Evolutionary conservation across 1,140 invertebrate species (phyloP).

Genomic region (Sinella curviseta): DNA sequence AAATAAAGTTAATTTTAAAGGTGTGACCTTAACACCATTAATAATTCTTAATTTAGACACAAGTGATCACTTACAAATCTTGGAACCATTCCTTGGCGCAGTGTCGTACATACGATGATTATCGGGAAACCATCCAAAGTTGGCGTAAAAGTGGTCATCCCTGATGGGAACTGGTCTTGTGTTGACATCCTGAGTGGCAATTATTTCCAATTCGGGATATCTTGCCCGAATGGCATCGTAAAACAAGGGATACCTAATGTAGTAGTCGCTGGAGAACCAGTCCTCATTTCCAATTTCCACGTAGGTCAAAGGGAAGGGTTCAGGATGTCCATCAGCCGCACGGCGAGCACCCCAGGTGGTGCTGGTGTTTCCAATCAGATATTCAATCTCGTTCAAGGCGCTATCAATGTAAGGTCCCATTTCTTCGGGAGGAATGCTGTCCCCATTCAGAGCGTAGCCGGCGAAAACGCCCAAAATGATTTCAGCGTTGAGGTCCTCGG

Average conservation of each 20-base stretch:
- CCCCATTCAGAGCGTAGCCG: neutral
- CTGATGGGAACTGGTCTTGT: slow-evolving; percentile 9
- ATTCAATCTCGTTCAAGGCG: slow-evolving; percentile 16
- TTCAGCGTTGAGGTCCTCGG: slow-evolving; percentile 11
- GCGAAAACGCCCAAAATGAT: slow-evolving; percentile 6
- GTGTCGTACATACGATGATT: slow-evolving; percentile 1
- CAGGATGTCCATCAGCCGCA: slow-evolving; percentile 3
- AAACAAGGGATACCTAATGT: neutral
- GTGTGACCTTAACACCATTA: neutral
- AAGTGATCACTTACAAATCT: slow-evolving; percentile 11
- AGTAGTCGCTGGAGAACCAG: neutral
- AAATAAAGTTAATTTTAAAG: neutral
- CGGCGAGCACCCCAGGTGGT: neutral
- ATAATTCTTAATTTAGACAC: neutral
- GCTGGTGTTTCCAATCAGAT: slow-evolving; percentile 1
- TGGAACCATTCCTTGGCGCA: slow-evolving; percentile 10
- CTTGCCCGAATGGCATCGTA: neutral
- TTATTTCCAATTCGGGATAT: neutral
- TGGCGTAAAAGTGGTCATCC: slow-evolving; percentile 5
- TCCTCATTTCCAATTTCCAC: slow-evolving; percentile 19
- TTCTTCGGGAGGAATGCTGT: slow-evolving; percentile 12
- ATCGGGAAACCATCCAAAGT: slow-evolving; percentile 10
- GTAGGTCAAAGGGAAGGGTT: slow-evolving; percentile 6
- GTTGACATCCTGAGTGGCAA: neutral
- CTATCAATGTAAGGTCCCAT: slow-evolving; percentile 3